Evolutionary conservation across 2,888 invertebrate genomes (phyloP).

Genomic region (Anoncus sp.): DNA sequence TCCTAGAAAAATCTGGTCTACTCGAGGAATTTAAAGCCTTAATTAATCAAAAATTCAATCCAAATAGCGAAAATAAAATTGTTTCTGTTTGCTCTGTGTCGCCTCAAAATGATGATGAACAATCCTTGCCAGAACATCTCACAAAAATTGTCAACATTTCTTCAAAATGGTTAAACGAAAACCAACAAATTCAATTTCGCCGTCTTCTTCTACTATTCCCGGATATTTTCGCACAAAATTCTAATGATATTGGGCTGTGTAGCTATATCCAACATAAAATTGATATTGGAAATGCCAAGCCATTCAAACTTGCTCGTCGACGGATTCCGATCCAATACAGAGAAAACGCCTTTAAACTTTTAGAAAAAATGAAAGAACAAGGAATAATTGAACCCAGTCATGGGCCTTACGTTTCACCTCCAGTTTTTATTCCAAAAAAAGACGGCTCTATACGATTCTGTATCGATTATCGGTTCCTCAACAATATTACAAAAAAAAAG

Average conservation of each 20-base stretch:
- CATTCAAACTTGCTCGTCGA: slow-evolving; percentile 13
- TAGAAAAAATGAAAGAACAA: slow-evolving; percentile 18
- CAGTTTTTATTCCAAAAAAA: slow-evolving; percentile 8
- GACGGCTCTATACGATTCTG: slow-evolving; percentile 6
- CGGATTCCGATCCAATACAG: slow-evolving; percentile 15
- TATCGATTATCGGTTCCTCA: neutral
- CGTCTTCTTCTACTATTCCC: neutral
- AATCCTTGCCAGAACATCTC: neutral
- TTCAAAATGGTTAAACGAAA: neutral
- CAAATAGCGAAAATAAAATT: neutral
- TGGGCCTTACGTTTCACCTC: neutral
- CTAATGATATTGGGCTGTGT: slow-evolving; percentile 17
- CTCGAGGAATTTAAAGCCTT: slow-evolving; percentile 1
- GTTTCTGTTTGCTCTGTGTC: neutral
- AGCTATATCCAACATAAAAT: slow-evolving; percentile 19
- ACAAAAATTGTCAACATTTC: neutral
- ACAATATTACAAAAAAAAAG: slow-evolving; percentile 11
- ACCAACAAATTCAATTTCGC: slow-evolving; percentile 3
- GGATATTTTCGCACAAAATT: neutral
- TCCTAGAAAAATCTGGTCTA: slow-evolving; percentile 14
- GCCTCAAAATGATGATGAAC: neutral
- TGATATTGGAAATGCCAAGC: slow-evolving; percentile 9
- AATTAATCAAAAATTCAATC: neutral
- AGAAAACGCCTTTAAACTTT: neutral
- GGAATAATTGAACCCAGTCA: neutral